Conservation (phyloP, 2,113 vertebrate species). For the Regulus satrapa region DNA sequence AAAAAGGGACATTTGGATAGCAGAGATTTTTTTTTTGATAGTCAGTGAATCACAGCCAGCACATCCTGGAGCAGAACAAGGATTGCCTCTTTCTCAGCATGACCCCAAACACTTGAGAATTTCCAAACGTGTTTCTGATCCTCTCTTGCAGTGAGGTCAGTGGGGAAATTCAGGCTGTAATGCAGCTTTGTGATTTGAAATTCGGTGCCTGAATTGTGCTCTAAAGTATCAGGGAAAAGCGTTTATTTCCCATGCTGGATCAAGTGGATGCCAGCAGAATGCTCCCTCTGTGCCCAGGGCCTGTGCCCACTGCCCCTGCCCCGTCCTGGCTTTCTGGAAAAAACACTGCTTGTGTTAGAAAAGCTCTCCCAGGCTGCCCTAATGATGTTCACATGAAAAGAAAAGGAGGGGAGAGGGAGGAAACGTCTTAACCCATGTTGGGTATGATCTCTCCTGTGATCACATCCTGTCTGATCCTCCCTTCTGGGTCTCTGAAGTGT, state of each 20-base stretch:
- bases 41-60: not conserved
- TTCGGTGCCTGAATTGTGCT: not conserved
- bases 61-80: not conserved
- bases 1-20: not conserved
- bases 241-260: not conserved
- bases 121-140: not conserved
- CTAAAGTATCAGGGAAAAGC: not conserved
- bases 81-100: not conserved
- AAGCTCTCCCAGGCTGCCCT: not conserved
- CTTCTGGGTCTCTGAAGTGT: not conserved
- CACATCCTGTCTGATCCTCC: not conserved
- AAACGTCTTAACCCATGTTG: not conserved
- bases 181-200: not conserved
- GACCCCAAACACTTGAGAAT: not conserved
- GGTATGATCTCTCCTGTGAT: not conserved
- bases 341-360: not conserved
- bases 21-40: not conserved
- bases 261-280: not conserved
- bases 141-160: not conserved
- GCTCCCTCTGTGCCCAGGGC: not conserved
- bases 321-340: not conserved
- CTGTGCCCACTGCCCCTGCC: fast-evolving
- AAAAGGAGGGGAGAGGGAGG: not conserved
- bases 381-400: not conserved
- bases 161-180: not conserved